Conservation (phyloP, 2,797 vertebrate genomes). For the Orientallactaga sibirica region DNA sequence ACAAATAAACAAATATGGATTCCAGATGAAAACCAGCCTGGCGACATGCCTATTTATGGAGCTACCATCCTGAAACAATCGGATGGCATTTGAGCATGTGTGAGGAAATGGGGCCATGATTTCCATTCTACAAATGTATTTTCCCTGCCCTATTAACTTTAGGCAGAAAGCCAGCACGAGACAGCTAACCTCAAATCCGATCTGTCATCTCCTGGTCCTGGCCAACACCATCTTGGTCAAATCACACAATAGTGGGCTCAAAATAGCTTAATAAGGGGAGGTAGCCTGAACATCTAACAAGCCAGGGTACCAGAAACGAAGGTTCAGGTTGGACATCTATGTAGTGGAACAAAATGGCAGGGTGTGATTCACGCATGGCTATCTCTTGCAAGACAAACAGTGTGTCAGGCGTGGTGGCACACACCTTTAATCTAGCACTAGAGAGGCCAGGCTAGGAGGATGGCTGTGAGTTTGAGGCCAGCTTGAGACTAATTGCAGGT, state of each 20-base stretch:
- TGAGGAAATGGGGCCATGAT: constrained; percentile 25
- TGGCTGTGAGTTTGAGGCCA: too few relatives aligned
- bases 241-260: neutral
- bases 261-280: neutral
- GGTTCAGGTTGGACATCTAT: neutral
- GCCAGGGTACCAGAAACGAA: neutral
- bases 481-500: too few relatives aligned
- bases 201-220: constrained; percentile 14
- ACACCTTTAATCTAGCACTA: too few relatives aligned
- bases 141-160: constrained; percentile 65
- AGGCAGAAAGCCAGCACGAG: constrained; percentile 55
- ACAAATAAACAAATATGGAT: neutral
- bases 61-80: neutral
- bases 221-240: constrained; percentile 39
- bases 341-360: constrained; percentile 3
- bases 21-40: neutral
- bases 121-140: constrained; percentile 15
- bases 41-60: neutral
- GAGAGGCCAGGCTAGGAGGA: too few relatives aligned
- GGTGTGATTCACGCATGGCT: neutral
- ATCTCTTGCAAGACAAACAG: neutral
- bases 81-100: neutral
- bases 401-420: too few relatives aligned
- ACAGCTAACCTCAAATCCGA: constrained; percentile 29
- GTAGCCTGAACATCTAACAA: neutral